Conservation (phyloP, 2,113 vertebrate genomes). For the rat (Rattus norvegicus) region DNA sequence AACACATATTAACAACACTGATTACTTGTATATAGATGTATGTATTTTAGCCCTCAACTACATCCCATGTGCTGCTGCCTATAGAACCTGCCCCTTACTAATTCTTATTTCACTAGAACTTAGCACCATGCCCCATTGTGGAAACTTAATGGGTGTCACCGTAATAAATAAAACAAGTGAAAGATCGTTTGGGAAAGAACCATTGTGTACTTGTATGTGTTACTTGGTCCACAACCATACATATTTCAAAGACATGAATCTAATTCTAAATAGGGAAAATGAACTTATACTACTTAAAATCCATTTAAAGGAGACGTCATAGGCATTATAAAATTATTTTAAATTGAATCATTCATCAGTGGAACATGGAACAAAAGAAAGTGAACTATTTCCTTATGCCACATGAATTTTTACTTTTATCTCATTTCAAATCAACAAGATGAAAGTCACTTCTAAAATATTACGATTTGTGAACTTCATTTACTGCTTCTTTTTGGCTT, state of each 20-base stretch:
- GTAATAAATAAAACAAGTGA: constrained; percentile 56
- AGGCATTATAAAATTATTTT: constrained; percentile 78
- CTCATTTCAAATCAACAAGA: constrained; percentile 77
- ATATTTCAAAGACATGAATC: constrained; percentile 70
- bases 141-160: constrained; percentile 10
- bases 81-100: neutral
- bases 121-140: neutral
- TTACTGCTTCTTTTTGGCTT: constrained; percentile 66
- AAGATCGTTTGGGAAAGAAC: constrained; percentile 42
- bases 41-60: neutral
- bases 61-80: neutral
- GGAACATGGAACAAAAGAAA: constrained; percentile 78
- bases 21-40: constrained; percentile 18
- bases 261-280: constrained; percentile 62
- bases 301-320: constrained; percentile 79
- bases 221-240: constrained; percentile 67
- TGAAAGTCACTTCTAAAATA: constrained; percentile 78
- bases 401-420: constrained; percentile 70
- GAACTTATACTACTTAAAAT: constrained; percentile 77
- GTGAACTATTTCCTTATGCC: constrained; percentile 70
- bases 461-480: constrained; percentile 72
- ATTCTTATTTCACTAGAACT: constrained; percentile 46
- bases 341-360: constrained; percentile 78
- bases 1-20: neutral
- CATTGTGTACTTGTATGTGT: constrained; percentile 54